Conservation (phyloP, 2,888 invertebrate genomes). For the Limnephilus auricula region DNA sequence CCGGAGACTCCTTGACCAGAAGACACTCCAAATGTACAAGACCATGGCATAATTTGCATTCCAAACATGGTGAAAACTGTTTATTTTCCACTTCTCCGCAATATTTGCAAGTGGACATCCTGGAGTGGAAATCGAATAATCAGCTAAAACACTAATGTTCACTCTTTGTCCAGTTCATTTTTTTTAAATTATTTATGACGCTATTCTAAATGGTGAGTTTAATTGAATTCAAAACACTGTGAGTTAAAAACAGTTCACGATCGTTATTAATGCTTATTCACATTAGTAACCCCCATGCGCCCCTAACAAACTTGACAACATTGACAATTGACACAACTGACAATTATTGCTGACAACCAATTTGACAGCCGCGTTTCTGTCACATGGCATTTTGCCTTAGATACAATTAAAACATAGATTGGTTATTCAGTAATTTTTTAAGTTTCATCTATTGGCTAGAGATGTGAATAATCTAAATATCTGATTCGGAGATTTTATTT, state of each 20-base stretch:
- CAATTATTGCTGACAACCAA: too few species aligned
- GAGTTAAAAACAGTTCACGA: not conserved
- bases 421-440: not conserved
- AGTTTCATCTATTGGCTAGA: not conserved
- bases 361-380: not conserved
- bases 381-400: not conserved
- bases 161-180: not conserved
- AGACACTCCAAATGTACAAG: slow-evolving; percentile 84
- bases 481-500: too few species aligned
- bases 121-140: not conserved
- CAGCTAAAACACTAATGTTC: not conserved
- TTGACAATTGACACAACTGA: not conserved
- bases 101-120: slow-evolving; percentile 75
- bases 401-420: slow-evolving; percentile 5
- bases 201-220: not conserved
- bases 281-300: not conserved
- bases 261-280: not conserved
- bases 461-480: not conserved
- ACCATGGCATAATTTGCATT: slow-evolving; percentile 79
- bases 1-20: slow-evolving; percentile 82
- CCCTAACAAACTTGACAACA: not conserved
- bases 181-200: not conserved
- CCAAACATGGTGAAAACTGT: slow-evolving; percentile 78
- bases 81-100: slow-evolving; percentile 78
- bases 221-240: not conserved